phyloP scores from a whole-genome alignment of 2,113 vertebrate species.

The Pollachius pollachius region DNA sequence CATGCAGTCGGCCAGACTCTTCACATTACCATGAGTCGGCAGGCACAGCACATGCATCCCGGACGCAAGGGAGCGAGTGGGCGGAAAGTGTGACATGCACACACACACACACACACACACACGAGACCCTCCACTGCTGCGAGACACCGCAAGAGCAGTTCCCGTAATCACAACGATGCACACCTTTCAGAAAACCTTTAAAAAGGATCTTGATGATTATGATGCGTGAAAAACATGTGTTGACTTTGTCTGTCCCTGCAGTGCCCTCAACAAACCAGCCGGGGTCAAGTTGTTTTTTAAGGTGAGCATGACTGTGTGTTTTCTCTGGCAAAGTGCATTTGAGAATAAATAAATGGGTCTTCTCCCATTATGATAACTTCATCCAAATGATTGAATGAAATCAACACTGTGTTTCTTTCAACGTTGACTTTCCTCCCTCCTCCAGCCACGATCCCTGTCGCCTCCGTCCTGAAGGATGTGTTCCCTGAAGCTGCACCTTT shows the following conservation, averaged over 20 bases:
- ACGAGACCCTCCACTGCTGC: slow-evolving; percentile 21
- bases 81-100: slow-evolving; percentile 38
- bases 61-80: slow-evolving; percentile 25
- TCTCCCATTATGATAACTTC: too few species aligned
- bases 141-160: slow-evolving; percentile 6
- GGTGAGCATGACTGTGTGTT: slow-evolving; percentile 16
- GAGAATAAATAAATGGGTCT: too few species aligned
- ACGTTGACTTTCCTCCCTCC: too few species aligned
- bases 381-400: too few species aligned
- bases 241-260: slow-evolving; percentile 30
- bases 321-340: too few species aligned
- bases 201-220: not conserved
- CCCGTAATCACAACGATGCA: not conserved
- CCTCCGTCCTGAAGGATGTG: not conserved
- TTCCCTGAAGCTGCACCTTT: not conserved
- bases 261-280: slow-evolving; percentile 37
- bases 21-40: slow-evolving; percentile 66
- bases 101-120: slow-evolving; percentile 3
- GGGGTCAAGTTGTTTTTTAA: slow-evolving; percentile 40
- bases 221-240: not conserved
- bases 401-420: not conserved
- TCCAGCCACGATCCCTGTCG: too few species aligned
- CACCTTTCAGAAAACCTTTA: not conserved
- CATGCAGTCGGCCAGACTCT: slow-evolving; percentile 41
- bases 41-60: slow-evolving; percentile 4